Base-by-base conservation (phyloP, 2,113 vertebrate species). In the Addax nasomaculatus region DNA sequence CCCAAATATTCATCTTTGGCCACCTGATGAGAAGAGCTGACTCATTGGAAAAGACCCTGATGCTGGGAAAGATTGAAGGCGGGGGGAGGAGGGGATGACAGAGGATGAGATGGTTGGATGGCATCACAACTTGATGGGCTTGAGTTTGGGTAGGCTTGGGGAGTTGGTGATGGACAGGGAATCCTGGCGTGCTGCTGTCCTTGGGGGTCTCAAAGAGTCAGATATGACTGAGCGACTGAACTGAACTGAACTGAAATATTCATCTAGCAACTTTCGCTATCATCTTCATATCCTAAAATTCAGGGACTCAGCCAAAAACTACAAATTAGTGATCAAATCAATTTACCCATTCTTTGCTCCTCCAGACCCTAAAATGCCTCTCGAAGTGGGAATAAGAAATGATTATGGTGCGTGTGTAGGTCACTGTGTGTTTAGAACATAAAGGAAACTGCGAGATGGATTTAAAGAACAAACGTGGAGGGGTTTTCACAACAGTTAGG, bases 311-410 rank as follows among this genome's bases (percentile, higher is more conserved):
- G 64, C 6, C 39, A 4, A 47, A 80, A 94, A 73, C 25, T 85
- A 78, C n/a, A 95, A 88, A 67, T 76, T 47, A 67, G n/a, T 5
- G 47, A 76, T 70, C 39, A 80, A 92, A 93, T 80, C 94, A 84
- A 87, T 62, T 43, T 51, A 83, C 85, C 2, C 21, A 17, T 76
- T 88, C 25, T 85, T 83, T 85, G 29, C 8, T 21, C 14, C 15
- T 95, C 79, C 62, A 95, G 51, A 90, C 85, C 43, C 29, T 80
- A 67, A 96, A 93, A 96, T 80, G 33, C 11, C 33, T 21, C 85
- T 84, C 73, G 27, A 89, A 89, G 29, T 39, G 43, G 85, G 43
- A 81, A 94, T 80, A 62, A 57, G 51, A 80, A 93, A 76, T 45
- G 53, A 64, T 73, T 51, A n/a, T 3, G 33, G 51, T 49, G 11